These are phyloP conservation scores for Smutsia gigantea DNA, from an alignment of 2,797 vertebrate genomes.

Conservation along the genomic window DNA sequence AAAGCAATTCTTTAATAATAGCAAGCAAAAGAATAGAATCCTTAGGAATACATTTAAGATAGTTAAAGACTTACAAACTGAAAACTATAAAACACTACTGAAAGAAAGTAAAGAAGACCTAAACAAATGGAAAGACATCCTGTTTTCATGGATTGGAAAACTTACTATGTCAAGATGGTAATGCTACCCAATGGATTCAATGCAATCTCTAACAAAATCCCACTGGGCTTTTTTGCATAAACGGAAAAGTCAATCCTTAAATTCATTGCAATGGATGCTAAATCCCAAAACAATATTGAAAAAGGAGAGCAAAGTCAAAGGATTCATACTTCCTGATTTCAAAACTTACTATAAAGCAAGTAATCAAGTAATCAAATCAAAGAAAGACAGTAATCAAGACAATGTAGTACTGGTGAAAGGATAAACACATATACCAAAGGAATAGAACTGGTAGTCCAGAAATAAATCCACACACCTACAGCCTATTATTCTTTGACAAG, in stretches of 20 bases:
- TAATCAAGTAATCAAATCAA: too few relatives aligned
- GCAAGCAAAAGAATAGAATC: background rate
- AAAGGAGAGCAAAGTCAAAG: background rate
- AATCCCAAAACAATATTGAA: background rate
- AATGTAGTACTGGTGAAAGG: background rate
- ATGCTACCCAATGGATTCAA: background rate
- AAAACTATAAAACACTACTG: conserved; percentile 3
- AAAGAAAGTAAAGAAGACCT: background rate
- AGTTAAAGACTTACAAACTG: background rate
- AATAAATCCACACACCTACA: background rate
- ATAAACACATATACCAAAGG: conserved; percentile 10
- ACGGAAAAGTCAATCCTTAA: background rate
- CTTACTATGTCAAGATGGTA: background rate
- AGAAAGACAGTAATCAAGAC: background rate
- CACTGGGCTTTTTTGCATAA: background rate
- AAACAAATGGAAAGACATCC: background rate
- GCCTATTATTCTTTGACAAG: background rate
- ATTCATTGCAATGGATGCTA: background rate
- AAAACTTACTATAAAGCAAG: background rate
- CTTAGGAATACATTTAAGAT: conserved; percentile 8
- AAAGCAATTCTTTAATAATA: background rate
- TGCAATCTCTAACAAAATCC: background rate
- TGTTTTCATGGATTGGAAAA: background rate
- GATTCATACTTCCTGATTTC: background rate
- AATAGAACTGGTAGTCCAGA: background rate